Evolutionary conservation across 2,113 vertebrate species (phyloP).

Genomic region (Cyprinodon brontotheroides): DNA sequence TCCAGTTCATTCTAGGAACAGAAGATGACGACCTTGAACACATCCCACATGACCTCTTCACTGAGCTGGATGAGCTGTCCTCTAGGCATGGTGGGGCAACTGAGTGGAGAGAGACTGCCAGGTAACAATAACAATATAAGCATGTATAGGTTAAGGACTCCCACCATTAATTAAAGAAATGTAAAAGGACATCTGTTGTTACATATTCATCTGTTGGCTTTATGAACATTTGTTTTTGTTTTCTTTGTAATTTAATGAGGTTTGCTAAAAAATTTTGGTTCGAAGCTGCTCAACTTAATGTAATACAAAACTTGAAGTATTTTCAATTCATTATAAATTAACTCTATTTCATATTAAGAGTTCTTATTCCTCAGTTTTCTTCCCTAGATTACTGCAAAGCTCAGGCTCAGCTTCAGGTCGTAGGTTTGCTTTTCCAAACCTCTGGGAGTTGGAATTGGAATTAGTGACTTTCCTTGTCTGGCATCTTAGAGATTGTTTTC

Average conservation of each 20-base stretch:
- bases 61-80: conserved; percentile 93
- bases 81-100: conserved; percentile 89
- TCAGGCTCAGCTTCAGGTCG: neutral
- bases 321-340: no score
- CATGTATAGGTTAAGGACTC: neutral
- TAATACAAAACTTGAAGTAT: no score
- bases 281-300: no score
- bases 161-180: neutral
- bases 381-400: neutral
- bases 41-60: conserved; percentile 94
- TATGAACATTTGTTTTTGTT: neutral
- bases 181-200: neutral
- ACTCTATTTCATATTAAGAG: no score
- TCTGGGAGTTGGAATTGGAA: neutral
- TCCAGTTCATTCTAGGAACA: conserved; percentile 93
- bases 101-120: conserved; percentile 95
- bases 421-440: neutral
- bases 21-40: conserved; percentile 94
- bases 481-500: conserved; percentile 4
- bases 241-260: neutral
- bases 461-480: conserved; percentile 3
- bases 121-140: conserved; percentile 71
- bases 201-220: neutral
- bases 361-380: neutral
- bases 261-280: neutral